Base-by-base conservation (phyloP, 2,888 invertebrate genomes). In the Cephus pulcher region DNA sequence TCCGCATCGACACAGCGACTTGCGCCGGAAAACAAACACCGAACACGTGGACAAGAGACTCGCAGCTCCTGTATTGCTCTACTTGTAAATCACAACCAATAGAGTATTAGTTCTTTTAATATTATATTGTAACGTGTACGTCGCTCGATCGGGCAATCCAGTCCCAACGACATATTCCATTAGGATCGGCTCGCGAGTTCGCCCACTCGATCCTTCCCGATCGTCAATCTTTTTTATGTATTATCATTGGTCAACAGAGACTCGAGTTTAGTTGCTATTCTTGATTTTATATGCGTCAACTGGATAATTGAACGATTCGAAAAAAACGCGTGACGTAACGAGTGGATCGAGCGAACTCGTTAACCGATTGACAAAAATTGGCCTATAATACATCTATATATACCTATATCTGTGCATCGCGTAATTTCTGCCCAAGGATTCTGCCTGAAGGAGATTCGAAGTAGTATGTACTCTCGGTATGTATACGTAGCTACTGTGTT, bases 1-100 rank as follows among this genome's bases (percentile, higher is more conserved):
- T 34, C 34, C 9, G 9, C 6, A 11, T 34, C 34, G 34, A 34
- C 34, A 11, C 34, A 34, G 34, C 71, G 32, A 15, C 12, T 32
- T 32, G 32, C 71, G 71, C 12, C 32, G 71, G 15, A 1, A 15
- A 23, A 23, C 56, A 23, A 56, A 56, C 6, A 23, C 2, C 56
- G 56, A 56, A 56, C 56, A 56, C 56, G 56, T 56, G 56, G 23
- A 56, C 56, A 56, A 23, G 71, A 78, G 75, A 76, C 56, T 73
- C 78, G 76, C n/a, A 76, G 78, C 71, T 76, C 69, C 79, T 83
- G 84, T 89, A 89, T 89, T 88, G 88, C 89, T 90, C 89, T 85
- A 86, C 86, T 89, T 90, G 86, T 89, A 89, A 89, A 91, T 91
- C 90, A 91, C 91, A 91, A 91, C 91, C 91, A 90, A 89, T 86